Base-by-base conservation (phyloP, 2,797 vertebrate species). In the Pseudopleuronectes americanus region DNA sequence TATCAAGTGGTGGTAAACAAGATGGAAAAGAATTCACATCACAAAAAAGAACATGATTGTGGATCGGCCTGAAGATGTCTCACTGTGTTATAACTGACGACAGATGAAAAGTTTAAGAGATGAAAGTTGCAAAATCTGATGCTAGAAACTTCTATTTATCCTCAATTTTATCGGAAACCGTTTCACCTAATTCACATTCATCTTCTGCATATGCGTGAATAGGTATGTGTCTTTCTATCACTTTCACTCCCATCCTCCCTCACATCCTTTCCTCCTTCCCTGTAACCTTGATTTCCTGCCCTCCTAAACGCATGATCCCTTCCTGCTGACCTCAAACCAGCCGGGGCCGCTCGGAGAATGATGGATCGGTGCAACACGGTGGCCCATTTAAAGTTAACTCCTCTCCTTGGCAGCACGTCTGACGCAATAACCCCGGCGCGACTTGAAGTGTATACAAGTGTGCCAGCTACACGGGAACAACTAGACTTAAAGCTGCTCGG, bases 371-470 rank as follows among this genome's bases (percentile, higher is more conserved):
- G 84, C 78, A 84, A 81, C 78, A 76, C 2, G 47, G 71, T 80
- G 78, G 84, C 80, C 85, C 85, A 86, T 91, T 90, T 90, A 87
- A 89, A 89, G 76, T 86, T 84, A 85, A 87, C 76, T 82, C 81
- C 57, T 76, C 71, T 69, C 66, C 77, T 78, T 83, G 72, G 59
- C 54, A 24, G 19, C n/a, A 21, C 19, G 49, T 58, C 82, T 81
- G 85, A 86, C 60, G 82, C 84, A 86, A 84, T 58, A 28, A 52
- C 45, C 47, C 47, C 9, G 17, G 38, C 12, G 0, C 17, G 64
- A 57, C 74, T 80, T 68, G 74, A 70, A 65, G 71, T 41, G 51
- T 26, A 64, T 67, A 19, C 43, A 52, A 77, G 45, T 33, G 52
- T 64, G 64, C 65, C 71, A 62, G 72, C 48, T 43, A 3, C 53